These are phyloP conservation scores for Drosophila lacertosa DNA, from an alignment of 1,140 invertebrate species.

Conservation along the genomic window DNA sequence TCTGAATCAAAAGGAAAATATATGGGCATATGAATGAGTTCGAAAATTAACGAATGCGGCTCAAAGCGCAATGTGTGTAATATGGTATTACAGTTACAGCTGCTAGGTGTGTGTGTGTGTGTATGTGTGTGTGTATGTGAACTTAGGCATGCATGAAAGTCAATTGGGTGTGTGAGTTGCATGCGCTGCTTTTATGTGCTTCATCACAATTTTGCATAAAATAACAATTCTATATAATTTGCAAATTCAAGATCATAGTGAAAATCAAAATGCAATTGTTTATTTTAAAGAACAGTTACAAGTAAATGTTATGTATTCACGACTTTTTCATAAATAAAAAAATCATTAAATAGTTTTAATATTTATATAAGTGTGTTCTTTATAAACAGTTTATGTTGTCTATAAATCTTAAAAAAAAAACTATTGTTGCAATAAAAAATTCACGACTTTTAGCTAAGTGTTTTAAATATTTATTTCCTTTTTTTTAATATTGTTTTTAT, in stretches of 20 bases:
- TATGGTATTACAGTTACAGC: conserved; percentile 48
- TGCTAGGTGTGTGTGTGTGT: conserved; percentile 17
- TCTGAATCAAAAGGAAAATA: conserved; percentile 17
- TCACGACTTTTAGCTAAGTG: no score
- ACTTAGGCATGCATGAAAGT: conserved; percentile 50
- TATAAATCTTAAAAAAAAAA: no score
- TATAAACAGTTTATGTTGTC: no score
- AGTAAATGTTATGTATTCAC: no score
- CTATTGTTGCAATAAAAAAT: no score
- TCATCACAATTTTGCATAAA: conserved; percentile 4
- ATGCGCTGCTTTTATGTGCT: conserved; percentile 28
- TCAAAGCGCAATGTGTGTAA: conserved; percentile 51
- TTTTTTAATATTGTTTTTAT: no score
- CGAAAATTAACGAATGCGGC: conserved; percentile 56
- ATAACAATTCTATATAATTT: not conserved
- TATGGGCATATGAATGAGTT: conserved; percentile 28
- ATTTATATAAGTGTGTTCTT: no score
- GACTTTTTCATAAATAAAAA: no score
- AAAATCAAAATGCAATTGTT: conserved; percentile 9
- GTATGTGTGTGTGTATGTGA: conserved; percentile 26
- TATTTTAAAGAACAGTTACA: no score
- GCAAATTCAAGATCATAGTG: conserved; percentile 14
- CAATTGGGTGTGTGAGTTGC: conserved; percentile 59
- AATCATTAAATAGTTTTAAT: no score
- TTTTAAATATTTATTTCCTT: no score